Evolutionary conservation across 2,888 invertebrate genomes (phyloP).

Genomic region (Zootermopsis nevadensis): DNA sequence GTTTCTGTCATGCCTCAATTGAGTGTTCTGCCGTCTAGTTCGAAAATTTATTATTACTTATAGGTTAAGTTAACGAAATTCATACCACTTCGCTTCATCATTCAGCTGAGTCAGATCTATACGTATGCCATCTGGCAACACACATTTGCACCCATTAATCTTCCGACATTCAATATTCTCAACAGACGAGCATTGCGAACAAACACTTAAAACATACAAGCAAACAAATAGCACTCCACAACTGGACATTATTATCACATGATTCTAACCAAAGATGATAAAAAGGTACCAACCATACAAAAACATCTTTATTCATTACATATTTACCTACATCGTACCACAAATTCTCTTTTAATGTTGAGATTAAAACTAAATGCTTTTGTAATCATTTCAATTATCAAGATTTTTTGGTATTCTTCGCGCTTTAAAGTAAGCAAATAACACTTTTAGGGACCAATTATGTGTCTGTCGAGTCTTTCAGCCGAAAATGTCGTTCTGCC

Average conservation of each 20-base stretch:
- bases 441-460: no score
- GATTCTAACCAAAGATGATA: not conserved
- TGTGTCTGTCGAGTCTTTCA: no score
- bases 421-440: no score
- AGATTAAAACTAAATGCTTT: not conserved
- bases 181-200: not conserved
- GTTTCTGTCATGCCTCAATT: no score
- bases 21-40: no score
- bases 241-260: not conserved
- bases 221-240: not conserved
- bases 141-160: constrained; percentile 55
- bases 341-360: not conserved
- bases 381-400: no score
- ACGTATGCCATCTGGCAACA: constrained; percentile 58
- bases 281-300: not conserved
- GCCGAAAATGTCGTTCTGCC: no score
- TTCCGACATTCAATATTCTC: constrained; percentile 38
- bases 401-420: no score
- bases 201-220: not conserved
- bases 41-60: no score
- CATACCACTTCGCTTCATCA: constrained; percentile 45
- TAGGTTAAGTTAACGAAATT: constrained; percentile 53
- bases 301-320: not conserved
- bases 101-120: constrained; percentile 57
- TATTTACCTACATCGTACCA: not conserved